Evolutionary conservation across 2,797 vertebrate species (phyloP), one percentile per base, ranked within the genome.

Genomic region (Cossypha polioptera): DNA sequence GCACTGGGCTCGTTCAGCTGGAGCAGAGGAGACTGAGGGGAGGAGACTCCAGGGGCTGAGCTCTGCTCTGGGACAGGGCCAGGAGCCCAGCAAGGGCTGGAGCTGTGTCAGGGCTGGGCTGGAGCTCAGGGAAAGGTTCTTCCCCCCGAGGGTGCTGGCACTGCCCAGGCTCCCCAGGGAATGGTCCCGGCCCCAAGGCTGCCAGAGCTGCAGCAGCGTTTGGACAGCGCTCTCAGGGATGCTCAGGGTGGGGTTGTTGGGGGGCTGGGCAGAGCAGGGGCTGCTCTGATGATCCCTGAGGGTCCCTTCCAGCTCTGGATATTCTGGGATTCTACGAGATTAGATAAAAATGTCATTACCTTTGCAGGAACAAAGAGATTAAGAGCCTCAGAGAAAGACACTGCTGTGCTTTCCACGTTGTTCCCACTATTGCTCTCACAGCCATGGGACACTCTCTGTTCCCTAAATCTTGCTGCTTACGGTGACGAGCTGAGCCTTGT

Each of bases 231-330:
- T 77, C 2, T 3, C 63, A 26, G 48, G 63, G 54, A 1, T 53
- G 67, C 28, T 7, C 33, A 61, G 63, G 63, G 22, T 22, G 58
- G 66, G 31, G 1, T 3, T 72, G 11, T 38, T 57, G 51, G 43
- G 36, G 36, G 9, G 7, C 36, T 80, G 51, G 0, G 75, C 75
- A 73, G 59, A 38, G 20, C 16, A 25, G 51, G 31, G 16, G 10
- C 4, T 45, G 63, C 0, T 0, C 1, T 21, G 12, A 16, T 31
- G 5, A 20, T 29, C 28, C 67, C 12, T 53, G 38, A 0, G 76
- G 20, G 8, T 17, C 10, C 48, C 8, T 62, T 0, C 18, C 20
- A 13, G 1, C 25, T 59, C 53, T 26, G 47, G 10, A 26, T 40
- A 16, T 40, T 38, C 25, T 13, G 28, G 5, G 13, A 45, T 51